These are phyloP conservation scores for Argyresthia albistria DNA, from an alignment of 2,888 invertebrate genomes.

Conservation along the genomic window DNA sequence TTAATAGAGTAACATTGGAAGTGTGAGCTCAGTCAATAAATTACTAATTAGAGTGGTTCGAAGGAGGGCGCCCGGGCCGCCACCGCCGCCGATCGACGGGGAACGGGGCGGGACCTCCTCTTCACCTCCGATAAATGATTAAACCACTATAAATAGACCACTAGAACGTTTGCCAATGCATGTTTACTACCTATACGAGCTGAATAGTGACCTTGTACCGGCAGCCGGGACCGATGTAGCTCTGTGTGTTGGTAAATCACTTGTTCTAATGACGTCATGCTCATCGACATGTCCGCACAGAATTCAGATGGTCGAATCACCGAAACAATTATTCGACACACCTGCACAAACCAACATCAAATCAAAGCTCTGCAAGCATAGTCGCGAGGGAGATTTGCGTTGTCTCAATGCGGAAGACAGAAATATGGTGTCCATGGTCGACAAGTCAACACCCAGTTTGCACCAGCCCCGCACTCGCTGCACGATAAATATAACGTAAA, in stretches of 20 bases:
- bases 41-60: too few relatives aligned
- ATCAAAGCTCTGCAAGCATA: not conserved
- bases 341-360: not conserved
- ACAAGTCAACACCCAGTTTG: conserved; percentile 35
- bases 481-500: conserved; percentile 37
- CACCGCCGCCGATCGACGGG: not conserved
- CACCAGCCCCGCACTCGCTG: conserved; percentile 15
- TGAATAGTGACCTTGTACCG: conserved; percentile 57
- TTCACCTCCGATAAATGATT: conserved; percentile 30
- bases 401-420: conserved; percentile 4
- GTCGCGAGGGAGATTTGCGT: not conserved
- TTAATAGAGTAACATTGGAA: too few relatives aligned
- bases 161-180: conserved; percentile 47
- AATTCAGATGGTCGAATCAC: conserved; percentile 5
- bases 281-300: conserved; percentile 45
- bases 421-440: conserved; percentile 22
- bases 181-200: conserved; percentile 48
- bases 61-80: not conserved
- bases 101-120: conserved; percentile 48
- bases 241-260: conserved; percentile 57
- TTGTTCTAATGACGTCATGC: conserved; percentile 57
- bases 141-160: conserved; percentile 51
- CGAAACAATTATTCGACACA: not conserved
- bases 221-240: conserved; percentile 47
- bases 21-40: too few relatives aligned